Base-by-base conservation (phyloP, 2,797 vertebrate genomes). In the Picus viridis region DNA sequence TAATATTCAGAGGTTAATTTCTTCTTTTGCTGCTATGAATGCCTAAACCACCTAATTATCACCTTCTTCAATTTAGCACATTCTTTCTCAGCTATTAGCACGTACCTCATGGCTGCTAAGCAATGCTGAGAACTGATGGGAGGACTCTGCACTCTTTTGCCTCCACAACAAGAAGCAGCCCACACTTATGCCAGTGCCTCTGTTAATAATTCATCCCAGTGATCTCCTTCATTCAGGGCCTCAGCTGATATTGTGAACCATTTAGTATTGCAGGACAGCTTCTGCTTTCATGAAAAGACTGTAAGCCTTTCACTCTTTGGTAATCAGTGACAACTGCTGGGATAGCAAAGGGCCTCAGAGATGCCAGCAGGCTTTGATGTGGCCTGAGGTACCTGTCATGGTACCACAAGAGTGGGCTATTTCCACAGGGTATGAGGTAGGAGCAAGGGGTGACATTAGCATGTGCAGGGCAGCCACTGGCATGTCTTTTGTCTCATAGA, bases 31-130 rank as follows among this genome's bases (percentile, higher is more conserved):
- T 85, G 39, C 58, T 81, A 16, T 45, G 74, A 89, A 86, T 87
- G 43, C 57, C 32, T 85, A 39, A 91, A 87, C 7, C 30, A 43
- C 36, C 45, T 89, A 57, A 65, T 85, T 88, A 89, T 73, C 61
- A 90, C 0, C 5, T 32, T 17, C 58, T 74, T 87, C 83, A 89
- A 90, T 89, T 59, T 59, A 73, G 43, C 1, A 2, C 39, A n/a
- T 70, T 67, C 32, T 93, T 92, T 77, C 47, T 87, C 81, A 78
- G 30, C 34, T 91, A 22, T 75, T 86, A 87, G 57, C 63, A 65
- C 1, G 0, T 39, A 71, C n/a, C 36, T 91, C 34, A 16, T 20
- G 16, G 68, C 78, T 78, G 39, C 62, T 81, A 67, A 89, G 22
- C 53, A 65, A 24, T 67, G 73, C 26, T 83, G 59, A 69, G 70